A percentile compares a stretch with the other conserved stretches of the same genome.
Conservation (phyloP, 1,140 invertebrate genomes). For the Eumeta japonica region DNA sequence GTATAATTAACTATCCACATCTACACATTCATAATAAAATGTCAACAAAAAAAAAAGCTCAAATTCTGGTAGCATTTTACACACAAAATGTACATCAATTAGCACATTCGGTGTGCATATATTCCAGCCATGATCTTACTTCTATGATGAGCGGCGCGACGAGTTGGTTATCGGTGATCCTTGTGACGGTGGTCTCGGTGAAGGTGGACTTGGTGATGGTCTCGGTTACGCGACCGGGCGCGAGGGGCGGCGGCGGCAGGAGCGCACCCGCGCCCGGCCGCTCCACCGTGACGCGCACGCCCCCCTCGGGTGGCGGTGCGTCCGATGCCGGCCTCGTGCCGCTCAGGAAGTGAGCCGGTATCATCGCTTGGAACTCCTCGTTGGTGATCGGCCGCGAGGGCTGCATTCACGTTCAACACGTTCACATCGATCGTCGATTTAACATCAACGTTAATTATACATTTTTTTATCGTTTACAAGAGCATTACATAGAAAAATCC, state of each 20-base stretch:
- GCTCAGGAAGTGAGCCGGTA: constrained; percentile 81
- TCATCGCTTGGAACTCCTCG: constrained; percentile 92
- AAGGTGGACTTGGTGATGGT: constrained; percentile 91
- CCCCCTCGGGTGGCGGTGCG: constrained; percentile 22
- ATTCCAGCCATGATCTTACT: no score
- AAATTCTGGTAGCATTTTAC: no score
- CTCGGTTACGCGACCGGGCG: constrained; percentile 84
- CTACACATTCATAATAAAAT: no score
- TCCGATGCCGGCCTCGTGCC: constrained; percentile 27
- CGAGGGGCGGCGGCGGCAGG: constrained; percentile 79
- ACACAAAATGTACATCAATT: no score
- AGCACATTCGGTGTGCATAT: no score
- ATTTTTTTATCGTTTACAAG: no score
- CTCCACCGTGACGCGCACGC: constrained; percentile 58
- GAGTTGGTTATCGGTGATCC: constrained; percentile 87
- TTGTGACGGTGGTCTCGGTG: constrained; percentile 89
- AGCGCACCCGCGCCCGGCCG: constrained; percentile 57
- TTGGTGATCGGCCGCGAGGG: constrained; percentile 82
- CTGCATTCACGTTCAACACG: constrained; percentile 54
- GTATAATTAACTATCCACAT: no score
- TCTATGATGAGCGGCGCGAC: constrained; percentile 80
- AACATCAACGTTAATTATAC: no score
- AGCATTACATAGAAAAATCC: no score
- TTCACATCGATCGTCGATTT: constrained; percentile 28
- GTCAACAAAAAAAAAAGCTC: no score